These are phyloP conservation scores for Peromyscus attwateri DNA, from an alignment of 2,797 vertebrate genomes.

Conservation along the genomic window DNA sequence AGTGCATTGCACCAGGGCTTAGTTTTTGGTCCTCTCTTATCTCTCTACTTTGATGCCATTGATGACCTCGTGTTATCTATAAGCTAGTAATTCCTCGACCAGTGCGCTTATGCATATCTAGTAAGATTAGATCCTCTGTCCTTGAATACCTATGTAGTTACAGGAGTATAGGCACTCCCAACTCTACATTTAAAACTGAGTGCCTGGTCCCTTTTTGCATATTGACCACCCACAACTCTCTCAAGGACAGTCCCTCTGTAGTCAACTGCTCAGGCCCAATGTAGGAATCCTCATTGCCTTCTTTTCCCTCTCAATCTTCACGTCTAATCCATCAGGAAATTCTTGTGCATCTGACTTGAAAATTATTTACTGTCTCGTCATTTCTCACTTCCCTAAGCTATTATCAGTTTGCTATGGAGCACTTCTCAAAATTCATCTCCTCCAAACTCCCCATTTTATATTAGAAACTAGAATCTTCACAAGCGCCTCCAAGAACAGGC, in stretches of 20 bases:
- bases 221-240: background rate
- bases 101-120: background rate
- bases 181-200: background rate
- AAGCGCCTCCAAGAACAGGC: background rate
- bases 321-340: background rate
- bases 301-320: background rate
- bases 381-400: background rate
- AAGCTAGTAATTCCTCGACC: background rate
- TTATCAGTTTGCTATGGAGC: background rate
- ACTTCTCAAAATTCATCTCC: background rate
- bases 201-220: background rate
- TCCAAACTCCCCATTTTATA: background rate
- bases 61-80: background rate
- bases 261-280: background rate
- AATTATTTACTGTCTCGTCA: background rate
- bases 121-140: conserved; percentile 6
- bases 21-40: background rate
- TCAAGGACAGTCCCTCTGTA: background rate
- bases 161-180: background rate
- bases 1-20: background rate
- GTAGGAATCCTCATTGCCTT: background rate
- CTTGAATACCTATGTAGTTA: background rate
- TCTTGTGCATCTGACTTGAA: conserved; percentile 7
- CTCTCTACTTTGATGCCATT: background rate
- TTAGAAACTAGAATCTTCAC: background rate